phyloP scores from a whole-genome alignment of 2,888 invertebrate species.

The Zygogramma bicolorata region DNA sequence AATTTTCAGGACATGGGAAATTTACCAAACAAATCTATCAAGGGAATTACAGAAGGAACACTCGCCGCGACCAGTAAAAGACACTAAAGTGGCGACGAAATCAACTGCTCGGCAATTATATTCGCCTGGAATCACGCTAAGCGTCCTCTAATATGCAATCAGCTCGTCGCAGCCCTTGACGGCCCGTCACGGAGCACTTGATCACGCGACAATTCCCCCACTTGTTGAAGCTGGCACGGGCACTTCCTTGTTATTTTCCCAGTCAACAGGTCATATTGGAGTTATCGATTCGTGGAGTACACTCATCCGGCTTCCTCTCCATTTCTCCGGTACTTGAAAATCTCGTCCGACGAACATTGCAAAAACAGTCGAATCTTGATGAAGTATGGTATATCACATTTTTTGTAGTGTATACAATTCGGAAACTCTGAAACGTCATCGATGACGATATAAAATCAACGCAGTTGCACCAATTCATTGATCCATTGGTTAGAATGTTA shows the following conservation, averaged over 20 bases:
- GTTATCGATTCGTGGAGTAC: constrained; percentile 17
- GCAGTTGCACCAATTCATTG: too few relatives aligned
- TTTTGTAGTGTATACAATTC: too few relatives aligned
- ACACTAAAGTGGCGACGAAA: constrained; percentile 1
- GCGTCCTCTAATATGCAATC: constrained; percentile 49
- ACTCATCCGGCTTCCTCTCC: constrained; percentile 9
- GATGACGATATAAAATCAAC: too few relatives aligned
- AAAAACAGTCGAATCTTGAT: not conserved
- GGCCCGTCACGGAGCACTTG: constrained; percentile 44
- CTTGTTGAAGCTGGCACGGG: constrained; percentile 41
- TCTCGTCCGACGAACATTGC: not conserved
- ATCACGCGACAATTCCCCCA: constrained; percentile 49
- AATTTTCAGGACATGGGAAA: too few relatives aligned
- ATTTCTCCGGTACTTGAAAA: not conserved
- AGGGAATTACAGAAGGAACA: not conserved
- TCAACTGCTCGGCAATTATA: constrained; percentile 8
- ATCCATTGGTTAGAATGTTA: too few relatives aligned
- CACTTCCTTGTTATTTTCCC: constrained; percentile 30
- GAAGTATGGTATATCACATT: not conserved
- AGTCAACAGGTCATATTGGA: constrained; percentile 31
- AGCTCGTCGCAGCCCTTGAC: constrained; percentile 48
- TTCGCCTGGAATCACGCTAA: constrained; percentile 38
- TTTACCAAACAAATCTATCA: too few relatives aligned
- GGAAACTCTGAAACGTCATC: too few relatives aligned
- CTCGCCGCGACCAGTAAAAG: not conserved